Percentiles rank a stretch among this genome's conserved stretches.
phyloP scores from a whole-genome alignment of 2,888 invertebrate genomes.

The Chromoteleia sp. region DNA sequence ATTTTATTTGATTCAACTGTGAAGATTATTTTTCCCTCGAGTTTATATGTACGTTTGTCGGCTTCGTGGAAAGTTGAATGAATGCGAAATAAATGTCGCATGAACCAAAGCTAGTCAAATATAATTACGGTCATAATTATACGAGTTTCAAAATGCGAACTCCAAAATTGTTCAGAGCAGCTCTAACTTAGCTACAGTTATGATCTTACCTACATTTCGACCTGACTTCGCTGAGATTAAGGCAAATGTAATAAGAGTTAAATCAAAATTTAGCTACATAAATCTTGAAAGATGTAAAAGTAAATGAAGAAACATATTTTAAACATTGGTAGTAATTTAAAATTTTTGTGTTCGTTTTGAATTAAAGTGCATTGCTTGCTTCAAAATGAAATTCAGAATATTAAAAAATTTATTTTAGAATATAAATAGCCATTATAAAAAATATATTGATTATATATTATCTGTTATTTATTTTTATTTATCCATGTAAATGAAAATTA shows the following conservation, averaged over 20 bases:
- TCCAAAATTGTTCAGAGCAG: conserved; percentile 48
- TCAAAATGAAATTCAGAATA: too few species aligned
- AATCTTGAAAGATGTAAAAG: not conserved
- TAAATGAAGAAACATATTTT: not conserved
- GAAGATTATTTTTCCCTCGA: conserved; percentile 8
- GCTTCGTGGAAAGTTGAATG: conserved; percentile 1
- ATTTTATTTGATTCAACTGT: not conserved
- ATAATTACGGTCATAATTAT: conserved; percentile 49
- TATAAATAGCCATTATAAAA: too few species aligned
- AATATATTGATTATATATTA: too few species aligned
- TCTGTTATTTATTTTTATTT: too few species aligned
- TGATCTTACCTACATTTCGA: conserved; percentile 40
- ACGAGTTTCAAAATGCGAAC: conserved; percentile 53
- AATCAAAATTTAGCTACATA: conserved; percentile 25
- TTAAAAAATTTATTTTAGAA: too few species aligned
- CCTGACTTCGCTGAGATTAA: conserved; percentile 32
- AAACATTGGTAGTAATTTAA: too few species aligned
- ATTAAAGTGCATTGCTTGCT: too few species aligned
- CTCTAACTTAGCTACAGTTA: conserved; percentile 38
- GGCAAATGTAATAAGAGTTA: conserved; percentile 38
- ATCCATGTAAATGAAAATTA: too few species aligned
- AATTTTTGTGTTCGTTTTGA: too few species aligned
- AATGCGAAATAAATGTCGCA: conserved; percentile 27
- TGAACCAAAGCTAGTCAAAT: conserved; percentile 27
- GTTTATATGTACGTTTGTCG: conserved; percentile 9